Evolutionary conservation across 2,113 vertebrate genomes (phyloP), one percentile per base, ranked within the genome.

Genomic region (Callipepla squamata): DNA sequence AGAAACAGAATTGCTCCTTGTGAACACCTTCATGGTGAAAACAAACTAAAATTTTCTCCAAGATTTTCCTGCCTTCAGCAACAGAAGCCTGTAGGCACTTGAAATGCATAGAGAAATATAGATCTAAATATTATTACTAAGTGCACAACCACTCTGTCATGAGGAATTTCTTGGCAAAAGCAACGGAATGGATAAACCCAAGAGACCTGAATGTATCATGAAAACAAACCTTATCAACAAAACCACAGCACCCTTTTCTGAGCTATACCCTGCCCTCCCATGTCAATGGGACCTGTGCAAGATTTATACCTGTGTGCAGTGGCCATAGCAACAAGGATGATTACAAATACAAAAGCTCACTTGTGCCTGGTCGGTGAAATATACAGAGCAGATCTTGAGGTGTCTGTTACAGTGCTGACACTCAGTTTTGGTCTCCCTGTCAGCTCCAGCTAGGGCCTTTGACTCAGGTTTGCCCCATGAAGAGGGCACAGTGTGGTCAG

Each of bases 101-200:
- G 80, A 89, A 95, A 96, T 77, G 87, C 45, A 51, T 69, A 53
- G 76, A 90, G 80, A 57, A 40, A 32, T 42, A 83, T 32, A 86
- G 68, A 86, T 45, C 57, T 83, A 80, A 93, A 80, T 68, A 65
- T 57, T 92, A 69, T 87, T 85, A 68, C 75, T 83, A 55, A 87
- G 63, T 28, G 40, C 32, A 45, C 30, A 13, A 88, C 32, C 2
- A 6, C 58, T 84, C 66, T 90, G 58, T 81, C 28, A 0, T 57
- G 70, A 90, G 68, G 79, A 94, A 51, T 75, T 73, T 88, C 88
- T 72, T 80, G 77, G 80, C 40, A 90, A 94, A 91, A 94, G 73
- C 79, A 75, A 83, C 76, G 48, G 76, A 90, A 83, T 34, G 34
- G 69, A 57, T 78, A 72, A 95, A 89, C 69, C 78, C 45, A 36